These are phyloP conservation scores for Bellardia pandia DNA, from an alignment of 2,888 invertebrate species.

Conservation along the genomic window DNA sequence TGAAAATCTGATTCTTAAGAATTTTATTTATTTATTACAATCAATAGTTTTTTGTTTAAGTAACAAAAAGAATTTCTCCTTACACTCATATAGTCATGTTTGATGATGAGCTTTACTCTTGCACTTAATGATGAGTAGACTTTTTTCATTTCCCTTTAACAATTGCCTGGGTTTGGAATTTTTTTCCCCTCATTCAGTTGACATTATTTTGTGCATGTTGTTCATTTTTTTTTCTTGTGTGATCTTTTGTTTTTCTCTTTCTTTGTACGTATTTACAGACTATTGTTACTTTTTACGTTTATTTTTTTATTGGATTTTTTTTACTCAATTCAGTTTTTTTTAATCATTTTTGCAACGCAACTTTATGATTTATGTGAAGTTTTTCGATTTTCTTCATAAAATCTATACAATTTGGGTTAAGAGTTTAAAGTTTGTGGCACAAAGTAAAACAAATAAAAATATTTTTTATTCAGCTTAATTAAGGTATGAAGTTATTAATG, in stretches of 20 bases:
- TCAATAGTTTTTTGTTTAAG: conserved; percentile 31
- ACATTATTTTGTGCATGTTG: conserved; percentile 40
- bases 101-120: neutral
- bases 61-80: conserved; percentile 22
- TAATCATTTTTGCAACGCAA: conserved; percentile 32
- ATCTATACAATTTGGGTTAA: conserved; percentile 52
- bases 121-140: neutral
- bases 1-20: neutral
- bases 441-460: neutral
- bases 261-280: neutral
- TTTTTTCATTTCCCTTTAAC: neutral
- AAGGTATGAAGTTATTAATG: no score
- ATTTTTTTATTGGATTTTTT: conserved; percentile 8
- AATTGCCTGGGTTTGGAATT: neutral
- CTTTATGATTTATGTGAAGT: conserved; percentile 30
- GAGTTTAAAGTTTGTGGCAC: conserved; percentile 54
- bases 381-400: conserved; percentile 9
- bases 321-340: conserved; percentile 30
- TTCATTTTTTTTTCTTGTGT: neutral
- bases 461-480: no score
- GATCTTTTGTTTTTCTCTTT: conserved; percentile 18
- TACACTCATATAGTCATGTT: neutral
- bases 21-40: conserved; percentile 4
- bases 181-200: conserved; percentile 4
- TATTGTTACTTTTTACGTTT: conserved; percentile 21